Conservation (phyloP, 1,140 invertebrate genomes). For the Diorhabda carinulata region DNA sequence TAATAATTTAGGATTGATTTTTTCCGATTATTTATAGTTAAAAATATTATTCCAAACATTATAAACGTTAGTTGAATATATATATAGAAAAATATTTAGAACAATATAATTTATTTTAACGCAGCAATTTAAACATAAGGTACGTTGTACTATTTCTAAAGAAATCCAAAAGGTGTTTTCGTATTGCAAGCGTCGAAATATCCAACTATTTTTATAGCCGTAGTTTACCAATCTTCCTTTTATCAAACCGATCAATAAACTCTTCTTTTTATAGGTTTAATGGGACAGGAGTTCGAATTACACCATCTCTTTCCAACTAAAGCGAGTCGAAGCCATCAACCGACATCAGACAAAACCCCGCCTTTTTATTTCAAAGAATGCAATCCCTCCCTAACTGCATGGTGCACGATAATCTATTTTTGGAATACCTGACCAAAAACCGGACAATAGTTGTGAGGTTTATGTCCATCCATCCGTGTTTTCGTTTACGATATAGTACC, state of each 20-base stretch:
- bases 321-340: conserved; percentile 24
- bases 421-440: neutral
- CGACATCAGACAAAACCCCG: conserved; percentile 31
- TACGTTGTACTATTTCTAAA: neutral
- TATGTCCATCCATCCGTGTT: neutral
- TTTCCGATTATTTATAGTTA: too few species aligned
- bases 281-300: conserved; percentile 22
- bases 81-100: too few species aligned
- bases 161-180: conserved; percentile 5
- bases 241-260: conserved; percentile 36
- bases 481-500: neutral
- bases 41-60: too few species aligned
- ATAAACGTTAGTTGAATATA: too few species aligned
- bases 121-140: too few species aligned
- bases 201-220: conserved; percentile 32
- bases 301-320: conserved; percentile 21
- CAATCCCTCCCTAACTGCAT: conserved; percentile 32
- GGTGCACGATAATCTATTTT: neutral
- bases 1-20: too few species aligned
- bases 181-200: conserved; percentile 26
- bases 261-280: conserved; percentile 37
- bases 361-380: conserved; percentile 38
- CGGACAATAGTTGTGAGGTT: neutral
- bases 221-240: conserved; percentile 37
- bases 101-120: too few species aligned